Percentiles rank a stretch among this genome's conserved stretches.
Evolutionary conservation across 2,888 invertebrate genomes (phyloP).

Genomic region (Standfussiana lucernea): DNA sequence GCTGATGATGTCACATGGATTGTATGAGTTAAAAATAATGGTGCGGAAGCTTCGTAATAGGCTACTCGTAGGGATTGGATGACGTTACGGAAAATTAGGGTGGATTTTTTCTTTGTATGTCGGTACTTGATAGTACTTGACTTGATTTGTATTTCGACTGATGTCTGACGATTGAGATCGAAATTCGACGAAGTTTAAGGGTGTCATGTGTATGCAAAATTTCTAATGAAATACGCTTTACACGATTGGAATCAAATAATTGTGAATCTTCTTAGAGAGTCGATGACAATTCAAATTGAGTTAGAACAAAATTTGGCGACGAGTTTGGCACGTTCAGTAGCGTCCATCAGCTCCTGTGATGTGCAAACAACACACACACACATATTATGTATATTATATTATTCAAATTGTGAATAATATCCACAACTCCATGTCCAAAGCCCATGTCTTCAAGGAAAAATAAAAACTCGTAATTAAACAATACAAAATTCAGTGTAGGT

Average conservation of each 20-base stretch:
- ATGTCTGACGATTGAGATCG: neutral
- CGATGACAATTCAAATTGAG: too few relatives aligned
- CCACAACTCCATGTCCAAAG: neutral
- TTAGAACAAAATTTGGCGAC: too few relatives aligned
- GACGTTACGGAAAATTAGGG: conserved; percentile 21
- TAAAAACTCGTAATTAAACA: too few relatives aligned
- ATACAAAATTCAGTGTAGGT: neutral
- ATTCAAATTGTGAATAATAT: too few relatives aligned
- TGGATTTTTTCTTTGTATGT: conserved; percentile 15
- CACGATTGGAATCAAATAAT: neutral
- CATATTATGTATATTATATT: too few relatives aligned
- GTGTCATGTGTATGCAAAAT: neutral
- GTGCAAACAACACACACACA: too few relatives aligned
- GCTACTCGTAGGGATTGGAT: conserved; percentile 30
- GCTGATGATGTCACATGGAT: conserved; percentile 51
- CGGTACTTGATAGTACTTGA: conserved; percentile 30
- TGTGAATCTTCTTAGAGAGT: too few relatives aligned
- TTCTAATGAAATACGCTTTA: neutral
- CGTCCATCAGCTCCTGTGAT: too few relatives aligned
- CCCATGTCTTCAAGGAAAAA: too few relatives aligned
- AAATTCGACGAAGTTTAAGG: neutral
- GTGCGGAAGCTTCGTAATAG: conserved; percentile 32
- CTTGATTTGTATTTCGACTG: conserved; percentile 29
- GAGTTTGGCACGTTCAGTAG: too few relatives aligned
- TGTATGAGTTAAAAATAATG: conserved; percentile 61